Percentiles rank a stretch among this genome's conserved stretches.
Evolutionary conservation across 2,888 invertebrate species (phyloP).

Genomic region (Alitta virens): DNA sequence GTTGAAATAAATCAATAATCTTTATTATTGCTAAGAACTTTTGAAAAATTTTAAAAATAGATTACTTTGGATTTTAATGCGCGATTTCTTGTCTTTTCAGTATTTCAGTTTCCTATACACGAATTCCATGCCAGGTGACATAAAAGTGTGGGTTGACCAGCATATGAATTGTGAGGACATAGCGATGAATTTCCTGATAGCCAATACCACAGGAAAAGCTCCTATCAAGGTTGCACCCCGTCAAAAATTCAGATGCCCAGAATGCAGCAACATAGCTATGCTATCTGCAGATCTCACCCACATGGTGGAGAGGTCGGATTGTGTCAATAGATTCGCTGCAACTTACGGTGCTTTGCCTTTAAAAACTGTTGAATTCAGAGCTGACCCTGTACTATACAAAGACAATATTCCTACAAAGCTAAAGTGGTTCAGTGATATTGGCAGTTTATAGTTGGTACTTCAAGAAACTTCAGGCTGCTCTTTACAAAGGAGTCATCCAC

Average conservation of each 20-base stretch:
- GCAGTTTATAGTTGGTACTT: constrained; percentile 77
- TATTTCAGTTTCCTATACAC: constrained; percentile 94
- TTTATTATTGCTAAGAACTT: no score
- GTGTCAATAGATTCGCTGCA: constrained; percentile 77
- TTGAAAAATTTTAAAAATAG: no score
- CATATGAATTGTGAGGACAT: constrained; percentile 98
- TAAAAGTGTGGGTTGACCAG: constrained; percentile 87
- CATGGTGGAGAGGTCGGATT: constrained; percentile 88
- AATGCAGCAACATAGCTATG: constrained; percentile 91
- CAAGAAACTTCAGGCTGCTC: no score
- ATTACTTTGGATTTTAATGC: no score
- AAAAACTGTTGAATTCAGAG: constrained; percentile 84
- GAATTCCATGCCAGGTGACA: constrained; percentile 78
- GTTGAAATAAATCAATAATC: no score
- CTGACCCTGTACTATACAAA: constrained; percentile 86
- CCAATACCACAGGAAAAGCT: constrained; percentile 88
- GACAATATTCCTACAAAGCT: constrained; percentile 76
- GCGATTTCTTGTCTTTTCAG: constrained; percentile 47
- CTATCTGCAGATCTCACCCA: constrained; percentile 83
- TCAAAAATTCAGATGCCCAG: constrained; percentile 95
- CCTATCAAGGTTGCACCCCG: constrained; percentile 87
- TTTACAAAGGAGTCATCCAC: no score
- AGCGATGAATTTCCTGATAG: constrained; percentile 95
- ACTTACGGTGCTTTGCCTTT: constrained; percentile 87
- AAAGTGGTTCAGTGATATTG: constrained; percentile 84